Base-by-base conservation (phyloP, 2,797 vertebrate species). In the Spondyliosoma cantharus region DNA sequence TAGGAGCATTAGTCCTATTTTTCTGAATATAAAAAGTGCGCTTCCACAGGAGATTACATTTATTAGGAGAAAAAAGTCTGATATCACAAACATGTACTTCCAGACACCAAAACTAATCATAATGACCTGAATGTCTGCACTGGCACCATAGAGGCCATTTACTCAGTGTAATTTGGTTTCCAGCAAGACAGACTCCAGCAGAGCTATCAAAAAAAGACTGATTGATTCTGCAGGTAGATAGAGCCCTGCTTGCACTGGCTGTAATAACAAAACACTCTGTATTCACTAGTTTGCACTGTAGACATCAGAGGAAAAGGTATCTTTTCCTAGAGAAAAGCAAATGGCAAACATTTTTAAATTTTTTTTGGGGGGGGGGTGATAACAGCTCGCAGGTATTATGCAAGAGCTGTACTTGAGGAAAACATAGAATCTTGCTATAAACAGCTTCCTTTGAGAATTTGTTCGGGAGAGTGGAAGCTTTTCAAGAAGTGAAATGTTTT, bases 161-260 rank as follows among this genome's bases (percentile, higher is more conserved):
- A 90, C 90, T 93, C 88, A 86, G 73, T 87, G 89, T 93, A 93
- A 94, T 94, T 94, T 92, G 85, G 89, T 95, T 93, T 94, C 80
- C 73, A 86, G 85, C 76, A 76, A 85, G 85, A 86, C 79, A 80
- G 89, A 85, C 91, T 92, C 90, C 90, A 86, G 92, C 90, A 83
- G 88, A 83, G 88, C 90, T 74, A 90, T 90, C 89, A 87, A 78
- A 87, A 81, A 91, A 84, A 87, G 76, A 92, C 64, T 74, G 86
- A 91, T 91, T 84, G 82, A 89, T 89, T 87, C 74, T 87, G 88
- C 88, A 91, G 90, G 71, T 88, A 83, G 82, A 90, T 74, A 50
- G 77, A 88, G 71, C n/a, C 72, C 76, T 57, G 70, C 65, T 66
- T 80, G 57, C 75, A 71, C 46, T 43, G 74, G 74, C 81, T 74